Conservation (phyloP, 1,140 invertebrate genomes). For the Leptinotarsa lineolata region DNA sequence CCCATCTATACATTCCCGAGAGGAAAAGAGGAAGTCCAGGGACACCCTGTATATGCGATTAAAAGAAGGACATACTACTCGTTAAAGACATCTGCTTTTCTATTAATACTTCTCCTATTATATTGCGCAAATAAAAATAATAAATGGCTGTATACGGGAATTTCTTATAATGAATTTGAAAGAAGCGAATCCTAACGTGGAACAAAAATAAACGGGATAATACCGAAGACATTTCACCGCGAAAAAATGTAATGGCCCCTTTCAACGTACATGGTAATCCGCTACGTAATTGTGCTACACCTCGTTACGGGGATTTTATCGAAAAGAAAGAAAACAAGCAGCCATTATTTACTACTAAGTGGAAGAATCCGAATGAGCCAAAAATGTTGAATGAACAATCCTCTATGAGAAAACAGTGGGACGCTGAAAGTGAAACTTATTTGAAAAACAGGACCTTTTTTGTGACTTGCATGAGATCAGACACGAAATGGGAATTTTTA, state of each 20-base stretch:
- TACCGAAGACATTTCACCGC: neutral
- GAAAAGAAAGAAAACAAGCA: neutral
- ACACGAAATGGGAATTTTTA: too few relatives aligned
- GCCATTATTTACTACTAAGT: too few relatives aligned
- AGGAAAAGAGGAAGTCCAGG: too few relatives aligned
- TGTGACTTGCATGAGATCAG: too few relatives aligned
- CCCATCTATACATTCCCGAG: too few relatives aligned
- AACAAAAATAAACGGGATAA: neutral
- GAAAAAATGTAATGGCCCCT: neutral
- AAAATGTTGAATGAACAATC: too few relatives aligned
- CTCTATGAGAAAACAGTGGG: too few relatives aligned
- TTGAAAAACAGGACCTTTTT: too few relatives aligned
- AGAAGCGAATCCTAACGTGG: neutral
- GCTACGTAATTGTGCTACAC: neutral
- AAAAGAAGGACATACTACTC: too few relatives aligned
- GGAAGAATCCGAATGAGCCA: too few relatives aligned
- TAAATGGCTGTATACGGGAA: neutral
- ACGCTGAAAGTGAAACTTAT: too few relatives aligned
- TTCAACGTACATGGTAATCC: constrained; percentile 5
- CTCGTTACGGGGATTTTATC: neutral
- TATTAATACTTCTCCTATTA: neutral
- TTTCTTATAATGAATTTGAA: neutral
- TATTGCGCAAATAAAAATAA: neutral
- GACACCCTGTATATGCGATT: too few relatives aligned
- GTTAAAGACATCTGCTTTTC: neutral